Base-by-base conservation (phyloP, 1,140 invertebrate genomes). In the Hyposmocoma kahamanoa region DNA sequence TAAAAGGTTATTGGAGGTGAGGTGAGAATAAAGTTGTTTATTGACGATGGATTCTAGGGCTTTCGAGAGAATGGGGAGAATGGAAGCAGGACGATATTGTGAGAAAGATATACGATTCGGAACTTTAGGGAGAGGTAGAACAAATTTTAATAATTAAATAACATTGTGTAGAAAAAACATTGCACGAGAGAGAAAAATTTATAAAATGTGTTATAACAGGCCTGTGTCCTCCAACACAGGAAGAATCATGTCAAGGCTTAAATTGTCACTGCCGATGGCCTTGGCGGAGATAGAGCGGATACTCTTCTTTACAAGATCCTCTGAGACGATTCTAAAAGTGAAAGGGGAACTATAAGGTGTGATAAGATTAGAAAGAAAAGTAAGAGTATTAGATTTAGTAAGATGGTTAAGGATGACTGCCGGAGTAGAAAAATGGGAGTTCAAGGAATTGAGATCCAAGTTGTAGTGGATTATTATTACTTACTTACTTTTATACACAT, bases 1-100 rank as follows among this genome's bases (percentile, higher is more conserved):
- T 8, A 41, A 20, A 1, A 41, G 38, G 19, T 41, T 41, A n/a
- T 41, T 41, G 5, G 20, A 21, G 11, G 9, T 11, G 22, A 41
- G 38, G 18, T 21, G 22, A 3, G 18, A 21, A 20, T 8, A 41
- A 11, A 41, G 20, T 13, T 41, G 38, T 41, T 21, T 22, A 21
- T 41, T 11, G n/a, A 41, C 38, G 22, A 41, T 20, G 11, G 38
- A 19, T 21, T 41, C 19, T 9, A 41, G 38, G 18, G 22, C 38
- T 10, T 41, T 41, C 5, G 38, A 41, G 22, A 41, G 38, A 19
- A 41, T 20, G 15, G 20, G 38, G 22, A 41, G 38, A 20, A 41
- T 41, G 38, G 38, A 41, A 9, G 22, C 22, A 22, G 38, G 38
- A 21, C 38, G 19, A 22, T 41, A 41, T 15, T 41, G 38, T 18